These are phyloP conservation scores for Drosophila robusta DNA, from an alignment of 2,888 invertebrate genomes.

Conservation along the genomic window DNA sequence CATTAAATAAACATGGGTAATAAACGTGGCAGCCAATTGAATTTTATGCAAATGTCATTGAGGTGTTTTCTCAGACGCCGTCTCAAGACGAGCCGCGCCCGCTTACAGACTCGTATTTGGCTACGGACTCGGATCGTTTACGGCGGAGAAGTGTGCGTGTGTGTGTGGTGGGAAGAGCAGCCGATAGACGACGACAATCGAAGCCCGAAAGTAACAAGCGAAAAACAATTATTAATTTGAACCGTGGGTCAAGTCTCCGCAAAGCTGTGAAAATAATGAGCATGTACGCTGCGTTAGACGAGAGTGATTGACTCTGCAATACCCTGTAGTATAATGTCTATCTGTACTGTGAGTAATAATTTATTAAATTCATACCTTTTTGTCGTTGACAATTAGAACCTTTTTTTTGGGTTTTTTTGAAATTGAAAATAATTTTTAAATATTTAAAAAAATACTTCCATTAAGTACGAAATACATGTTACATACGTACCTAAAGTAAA, in stretches of 20 bases:
- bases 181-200: conserved; percentile 25
- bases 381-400: no score
- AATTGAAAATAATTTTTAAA: no score
- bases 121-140: conserved; percentile 9
- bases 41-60: conserved; percentile 76
- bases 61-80: conserved; percentile 50
- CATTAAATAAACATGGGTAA: conserved; percentile 45
- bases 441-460: no score
- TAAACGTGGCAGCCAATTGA: conserved; percentile 59
- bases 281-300: background rate
- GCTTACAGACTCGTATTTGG: conserved; percentile 2
- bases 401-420: no score
- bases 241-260: conserved; percentile 62
- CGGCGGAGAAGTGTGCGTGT: background rate
- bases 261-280: conserved; percentile 22
- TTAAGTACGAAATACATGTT: no score
- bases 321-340: background rate
- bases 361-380: no score
- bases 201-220: conserved; percentile 21
- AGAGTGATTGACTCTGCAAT: background rate
- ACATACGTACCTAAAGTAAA: no score
- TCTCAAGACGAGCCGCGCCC: conserved; percentile 41
- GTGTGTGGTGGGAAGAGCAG: conserved; percentile 21
- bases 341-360: no score
- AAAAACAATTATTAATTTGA: conserved; percentile 72